Evolutionary conservation across 1,140 invertebrate species (phyloP), one percentile per base, ranked within the genome.

Genomic region (Fopius arisanus): DNA sequence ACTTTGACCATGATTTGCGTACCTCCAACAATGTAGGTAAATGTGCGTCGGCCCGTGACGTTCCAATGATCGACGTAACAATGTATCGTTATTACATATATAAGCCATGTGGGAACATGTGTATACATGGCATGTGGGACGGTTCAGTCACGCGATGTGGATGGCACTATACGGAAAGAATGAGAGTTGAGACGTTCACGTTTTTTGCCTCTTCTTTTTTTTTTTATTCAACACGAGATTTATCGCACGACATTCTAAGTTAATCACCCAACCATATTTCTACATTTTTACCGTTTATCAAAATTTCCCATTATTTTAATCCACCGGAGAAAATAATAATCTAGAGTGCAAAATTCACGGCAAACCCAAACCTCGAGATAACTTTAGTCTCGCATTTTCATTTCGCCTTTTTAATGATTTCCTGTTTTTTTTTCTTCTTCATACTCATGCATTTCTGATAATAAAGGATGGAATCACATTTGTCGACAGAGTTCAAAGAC

Each of bases 401-500:
- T n/a, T 48, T 19, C 16, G n/a, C 14, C 43, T 19, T 43, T 43
- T 48, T 48, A 48, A 48, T 48, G 43, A 48, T n/a, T 59, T 59
- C 21, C 54, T 28, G 19, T 59, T 59, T 26, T 59, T 59, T 59
- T 59, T 26, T 48, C n/a, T 48, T 48, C n/a, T 48, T 23, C 9
- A 26, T 1, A 4, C 16, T 48, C 43, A 48, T 16, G 43, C 16
- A 48, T 48, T 48, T 48, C 43, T 67, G 9, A 19, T 62, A 41
- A 69, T 62, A 74, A 41, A 12, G 67, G 63, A 29, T 65, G 71
- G 63, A 59, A 10, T 59, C 54, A 12, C 54, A 59, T 59, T 59
- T 28, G 54, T 59, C 54, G 54, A 26, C 7, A 54, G 33, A 73
- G 69, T 82, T 77, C 73, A 79, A 78, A 82, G 67, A 69, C 67